These are phyloP conservation scores for Malurus elegans DNA, from an alignment of 2,113 vertebrate genomes.

Conservation along the genomic window DNA sequence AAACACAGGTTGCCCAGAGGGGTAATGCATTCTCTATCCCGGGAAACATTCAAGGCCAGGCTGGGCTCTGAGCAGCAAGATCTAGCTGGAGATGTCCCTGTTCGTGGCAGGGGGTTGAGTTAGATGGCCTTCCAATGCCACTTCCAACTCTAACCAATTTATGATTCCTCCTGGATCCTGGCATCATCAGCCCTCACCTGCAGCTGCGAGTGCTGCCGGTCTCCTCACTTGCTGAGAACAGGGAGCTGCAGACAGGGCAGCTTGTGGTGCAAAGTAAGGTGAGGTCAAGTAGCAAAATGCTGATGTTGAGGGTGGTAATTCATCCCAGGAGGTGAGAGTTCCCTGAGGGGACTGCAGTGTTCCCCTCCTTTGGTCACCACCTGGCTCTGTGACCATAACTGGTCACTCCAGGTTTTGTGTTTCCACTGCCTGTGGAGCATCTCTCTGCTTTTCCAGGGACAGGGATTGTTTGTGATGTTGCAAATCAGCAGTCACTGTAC, in stretches of 20 bases:
- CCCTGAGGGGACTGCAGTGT: background rate
- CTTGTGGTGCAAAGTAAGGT: background rate
- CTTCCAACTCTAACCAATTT: background rate
- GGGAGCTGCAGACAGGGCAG: background rate
- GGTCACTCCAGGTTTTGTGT: background rate
- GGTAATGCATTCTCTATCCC: no score
- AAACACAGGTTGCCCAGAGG: background rate
- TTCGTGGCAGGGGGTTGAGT: background rate
- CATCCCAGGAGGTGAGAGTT: background rate
- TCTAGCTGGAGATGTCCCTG: background rate
- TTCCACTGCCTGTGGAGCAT: background rate
- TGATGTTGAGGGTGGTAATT: background rate
- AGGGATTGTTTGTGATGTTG: background rate
- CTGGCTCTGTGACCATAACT: background rate
- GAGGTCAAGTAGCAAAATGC: background rate
- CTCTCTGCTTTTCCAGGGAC: background rate
- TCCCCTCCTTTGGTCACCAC: background rate
- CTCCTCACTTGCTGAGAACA: background rate
- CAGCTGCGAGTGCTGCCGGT: background rate
- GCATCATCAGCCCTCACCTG: background rate
- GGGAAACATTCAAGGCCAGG: background rate
- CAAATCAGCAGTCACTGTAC: background rate
- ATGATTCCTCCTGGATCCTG: background rate
- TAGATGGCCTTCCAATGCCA: rapidly evolving
- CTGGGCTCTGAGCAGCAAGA: background rate